These are phyloP conservation scores for Teleogryllus occipitalis DNA, from an alignment of 1,140 invertebrate genomes.

Conservation along the genomic window DNA sequence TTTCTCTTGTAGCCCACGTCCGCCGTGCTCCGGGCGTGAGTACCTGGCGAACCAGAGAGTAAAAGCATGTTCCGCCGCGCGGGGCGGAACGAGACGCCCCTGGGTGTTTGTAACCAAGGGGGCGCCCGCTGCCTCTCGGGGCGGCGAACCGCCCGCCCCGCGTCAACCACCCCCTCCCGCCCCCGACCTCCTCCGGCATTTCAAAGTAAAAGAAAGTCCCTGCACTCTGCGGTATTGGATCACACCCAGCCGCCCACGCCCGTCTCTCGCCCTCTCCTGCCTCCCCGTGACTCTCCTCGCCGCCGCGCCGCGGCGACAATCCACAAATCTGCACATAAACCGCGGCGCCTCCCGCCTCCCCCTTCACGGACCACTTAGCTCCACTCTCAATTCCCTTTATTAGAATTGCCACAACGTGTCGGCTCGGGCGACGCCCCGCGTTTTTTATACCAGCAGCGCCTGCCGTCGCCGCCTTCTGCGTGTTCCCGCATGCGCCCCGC, in stretches of 20 bases:
- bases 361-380: conserved; percentile 3
- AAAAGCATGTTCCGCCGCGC: background rate
- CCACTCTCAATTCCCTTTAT: conserved; percentile 1
- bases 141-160: too few species aligned
- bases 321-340: conserved; percentile 4
- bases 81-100: background rate
- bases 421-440: too few species aligned
- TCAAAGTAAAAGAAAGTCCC: background rate
- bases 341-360: background rate
- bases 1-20: background rate
- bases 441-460: background rate
- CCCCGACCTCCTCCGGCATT: background rate
- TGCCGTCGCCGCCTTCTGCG: too few species aligned
- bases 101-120: background rate
- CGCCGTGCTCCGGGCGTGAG: background rate
- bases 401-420: conserved; percentile 3
- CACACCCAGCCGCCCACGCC: background rate
- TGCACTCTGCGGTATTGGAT: background rate
- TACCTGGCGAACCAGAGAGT: background rate
- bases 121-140: too few species aligned
- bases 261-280: background rate
- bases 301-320: background rate
- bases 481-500: background rate
- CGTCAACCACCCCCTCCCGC: background rate
- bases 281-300: too few species aligned